Evolutionary conservation across 2,888 invertebrate genomes (phyloP), one percentile per base, ranked within the genome.

Genomic region (Laspeyria flexula): DNA sequence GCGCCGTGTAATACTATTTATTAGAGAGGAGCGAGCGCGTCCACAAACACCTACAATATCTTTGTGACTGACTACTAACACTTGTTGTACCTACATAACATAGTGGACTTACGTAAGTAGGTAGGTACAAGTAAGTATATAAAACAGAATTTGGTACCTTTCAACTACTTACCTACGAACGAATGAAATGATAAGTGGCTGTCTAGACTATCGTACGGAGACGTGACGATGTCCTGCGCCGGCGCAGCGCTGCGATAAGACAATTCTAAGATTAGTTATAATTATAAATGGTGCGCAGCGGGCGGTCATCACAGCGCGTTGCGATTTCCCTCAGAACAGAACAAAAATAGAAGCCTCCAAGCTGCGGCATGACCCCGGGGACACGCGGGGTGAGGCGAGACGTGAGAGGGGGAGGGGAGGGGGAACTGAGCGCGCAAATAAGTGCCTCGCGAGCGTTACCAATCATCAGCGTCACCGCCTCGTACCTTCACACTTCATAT

Each of bases 1-100:
- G 51, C 34, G 50, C 52, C 67, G 43, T 69, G 53, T 81, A 75
- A 79, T 80, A 77, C 62, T 77, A 80, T 82, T 76, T 71, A 76
- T 81, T 79, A 79, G 67, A 38, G 46, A 51, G 48, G 39, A 59
- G 73, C 64, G 67, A 73, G 66, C 71, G 77, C 69, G 65, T 59
- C 72, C 67, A 52, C 52, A 33, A 49, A n/a, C n/a, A n/a, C n/a
- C n/a, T n/a, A n/a, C n/a, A n/a, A n/a, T n/a, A n/a, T n/a, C n/a
- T n/a, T n/a, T n/a, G n/a, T n/a, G n/a, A n/a, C n/a, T n/a, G n/a
- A n/a, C n/a, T n/a, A n/a, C n/a, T n/a, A n/a, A n/a, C n/a, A n/a
- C n/a, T n/a, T n/a, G n/a, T n/a, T n/a, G n/a, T n/a, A n/a, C n/a
- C n/a, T n/a, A n/a, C n/a, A n/a, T n/a, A n/a, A n/a, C n/a, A n/a